Conservation (phyloP, 2,888 invertebrate genomes). For the Hypomecis atomaria region DNA sequence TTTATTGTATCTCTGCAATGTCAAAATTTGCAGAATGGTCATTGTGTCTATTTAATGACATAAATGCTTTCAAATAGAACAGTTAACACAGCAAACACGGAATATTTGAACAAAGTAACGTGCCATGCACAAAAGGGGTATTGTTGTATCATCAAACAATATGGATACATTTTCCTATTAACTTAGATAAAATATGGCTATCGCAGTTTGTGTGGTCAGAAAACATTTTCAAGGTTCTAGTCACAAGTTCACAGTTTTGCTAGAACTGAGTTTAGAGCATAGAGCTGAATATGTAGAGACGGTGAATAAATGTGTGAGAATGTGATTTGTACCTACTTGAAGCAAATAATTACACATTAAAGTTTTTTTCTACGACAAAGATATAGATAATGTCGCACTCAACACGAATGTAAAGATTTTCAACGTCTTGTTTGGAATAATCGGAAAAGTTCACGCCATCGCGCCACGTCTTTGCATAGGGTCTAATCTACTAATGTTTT, state of each 20-base stretch:
- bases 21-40: no score
- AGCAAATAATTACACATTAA: no score
- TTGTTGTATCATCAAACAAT: slow-evolving; percentile 24
- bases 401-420: no score
- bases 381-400: no score
- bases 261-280: neutral
- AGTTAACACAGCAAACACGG: neutral
- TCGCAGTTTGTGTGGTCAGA: slow-evolving; percentile 8
- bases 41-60: neutral
- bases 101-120: slow-evolving; percentile 26
- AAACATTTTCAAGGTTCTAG: slow-evolving; percentile 20
- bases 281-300: neutral
- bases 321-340: no score
- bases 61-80: slow-evolving; percentile 2
- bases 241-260: neutral
- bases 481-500: no score
- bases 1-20: no score
- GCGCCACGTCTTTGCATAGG: no score
- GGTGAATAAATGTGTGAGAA: neutral
- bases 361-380: no score
- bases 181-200: neutral
- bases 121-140: slow-evolving; percentile 23
- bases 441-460: no score
- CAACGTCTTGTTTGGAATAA: no score
- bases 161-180: slow-evolving; percentile 1